Base-by-base conservation (phyloP, 2,113 vertebrate species). In the Oncorhynchus gorbuscha region DNA sequence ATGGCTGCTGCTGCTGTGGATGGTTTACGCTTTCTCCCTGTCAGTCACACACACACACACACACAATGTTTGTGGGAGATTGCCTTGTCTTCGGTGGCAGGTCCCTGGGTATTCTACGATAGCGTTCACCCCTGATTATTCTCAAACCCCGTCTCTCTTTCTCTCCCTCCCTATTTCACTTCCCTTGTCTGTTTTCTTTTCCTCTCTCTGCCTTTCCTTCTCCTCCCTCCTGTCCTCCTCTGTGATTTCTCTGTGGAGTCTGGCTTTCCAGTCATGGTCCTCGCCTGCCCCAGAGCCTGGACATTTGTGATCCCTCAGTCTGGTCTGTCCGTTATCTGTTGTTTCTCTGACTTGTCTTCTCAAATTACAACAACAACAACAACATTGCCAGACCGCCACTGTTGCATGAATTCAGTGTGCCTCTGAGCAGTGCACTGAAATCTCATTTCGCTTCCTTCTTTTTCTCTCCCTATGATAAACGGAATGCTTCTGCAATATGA, bases 241-340 rank as follows among this genome's bases (percentile, higher is more conserved):
- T 64, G 8, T 61, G 4, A n/a, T 61, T 30, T 24, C 22, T 11
- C 22, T 24, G 12, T 30, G 12, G 24, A 12, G 24, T 66, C 64
- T 3, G 9, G 2, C 61, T n/a, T 22, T 22, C 69, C n/a, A 9
- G 9, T 26, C 26, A 11, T 59, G 28, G 45, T 55, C 59, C 75
- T 73, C 55, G 66, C 24, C n/a, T 45, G 72, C 35, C 59, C 59
- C 59, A 62, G n/a, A 22, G 59, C 73, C 71, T 74, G 26, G 28
- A 14, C 13, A 58, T 80, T 76, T 76, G 48, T 35, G 69, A 64
- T 55, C 66, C 67, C 11, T 1, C 49, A 26, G 67, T 74, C 32
- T 79, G 35, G 67, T 76, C 32, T 79, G 48, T 81, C 35, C 70
- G 83, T 71, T 83, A 69, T 83, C 79, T 79, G 73, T 86, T 79